A percentile compares a stretch with the other conserved stretches of the same genome.
Evolutionary conservation across 2,797 vertebrate genomes (phyloP).

Genomic region (Periparus ater): DNA sequence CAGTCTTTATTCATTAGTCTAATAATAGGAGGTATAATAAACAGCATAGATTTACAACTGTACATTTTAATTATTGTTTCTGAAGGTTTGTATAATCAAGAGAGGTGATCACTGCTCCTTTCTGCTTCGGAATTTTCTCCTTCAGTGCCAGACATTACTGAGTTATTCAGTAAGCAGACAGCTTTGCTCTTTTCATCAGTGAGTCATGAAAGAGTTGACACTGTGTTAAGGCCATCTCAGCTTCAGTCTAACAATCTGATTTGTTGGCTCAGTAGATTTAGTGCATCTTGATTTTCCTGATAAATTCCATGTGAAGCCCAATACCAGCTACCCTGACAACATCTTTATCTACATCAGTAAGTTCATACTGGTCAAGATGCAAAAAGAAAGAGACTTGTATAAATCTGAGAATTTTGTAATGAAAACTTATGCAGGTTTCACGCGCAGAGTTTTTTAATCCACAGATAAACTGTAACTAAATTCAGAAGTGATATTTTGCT

Average conservation of each 20-base stretch:
- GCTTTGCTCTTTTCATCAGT: conserved; percentile 58
- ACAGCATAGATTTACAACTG: conserved; percentile 39
- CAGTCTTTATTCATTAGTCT: conserved; percentile 34
- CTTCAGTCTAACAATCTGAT: conserved; percentile 31
- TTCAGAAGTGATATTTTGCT: neutral
- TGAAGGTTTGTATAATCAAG: neutral
- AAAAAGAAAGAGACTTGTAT: neutral
- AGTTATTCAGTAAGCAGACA: conserved; percentile 38
- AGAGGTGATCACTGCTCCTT: conserved; percentile 2
- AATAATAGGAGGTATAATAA: conserved; percentile 42
- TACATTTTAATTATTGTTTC: conserved; percentile 34
- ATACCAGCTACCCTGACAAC: conserved; percentile 37
- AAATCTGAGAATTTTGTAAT: neutral
- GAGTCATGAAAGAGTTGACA: conserved; percentile 57
- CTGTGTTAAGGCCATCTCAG: conserved; percentile 57
- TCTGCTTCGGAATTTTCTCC: conserved; percentile 30
- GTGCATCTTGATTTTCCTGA: conserved; percentile 57
- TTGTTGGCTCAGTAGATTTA: conserved; percentile 56
- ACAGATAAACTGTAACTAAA: neutral
- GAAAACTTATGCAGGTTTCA: neutral
- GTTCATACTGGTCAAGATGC: neutral
- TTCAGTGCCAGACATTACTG: neutral
- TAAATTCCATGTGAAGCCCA: conserved; percentile 58
- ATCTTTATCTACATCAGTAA: conserved; percentile 30
- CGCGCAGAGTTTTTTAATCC: neutral